phyloP scores from a whole-genome alignment of 2,888 invertebrate species.

The Drosophila leonis region DNA sequence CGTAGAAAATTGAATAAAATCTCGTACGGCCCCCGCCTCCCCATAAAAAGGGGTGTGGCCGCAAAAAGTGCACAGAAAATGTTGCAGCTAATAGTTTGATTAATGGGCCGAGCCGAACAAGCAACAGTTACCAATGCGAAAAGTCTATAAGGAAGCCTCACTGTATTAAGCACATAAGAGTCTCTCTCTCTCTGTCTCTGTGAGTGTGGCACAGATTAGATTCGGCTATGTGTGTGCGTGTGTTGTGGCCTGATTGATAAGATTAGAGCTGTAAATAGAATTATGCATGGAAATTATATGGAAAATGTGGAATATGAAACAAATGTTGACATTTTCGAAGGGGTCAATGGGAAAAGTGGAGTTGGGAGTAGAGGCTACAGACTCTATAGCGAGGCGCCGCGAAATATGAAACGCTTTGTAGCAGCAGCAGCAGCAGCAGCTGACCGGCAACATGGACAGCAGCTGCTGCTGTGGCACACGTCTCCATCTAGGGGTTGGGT shows the following conservation, averaged over 20 bases:
- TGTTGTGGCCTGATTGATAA: constrained; percentile 66
- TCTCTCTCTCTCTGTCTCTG: constrained; percentile 8
- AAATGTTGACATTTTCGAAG: constrained; percentile 70
- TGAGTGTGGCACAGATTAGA: constrained; percentile 50
- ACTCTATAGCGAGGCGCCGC: constrained; percentile 50
- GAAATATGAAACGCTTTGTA: constrained; percentile 63
- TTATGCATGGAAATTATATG: constrained; percentile 74
- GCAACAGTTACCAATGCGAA: constrained; percentile 46
- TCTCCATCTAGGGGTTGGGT: constrained; percentile 8
- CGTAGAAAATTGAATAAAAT: constrained; percentile 58
- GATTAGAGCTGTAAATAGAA: constrained; percentile 74
- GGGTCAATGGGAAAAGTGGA: not conserved
- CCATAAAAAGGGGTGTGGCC: constrained; percentile 76
- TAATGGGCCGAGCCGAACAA: constrained; percentile 81
- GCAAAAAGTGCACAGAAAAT: constrained; percentile 55
- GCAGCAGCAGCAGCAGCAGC: constrained; percentile 49
- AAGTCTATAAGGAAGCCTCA: constrained; percentile 10
- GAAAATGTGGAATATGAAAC: constrained; percentile 67
- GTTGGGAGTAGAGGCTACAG: not conserved
- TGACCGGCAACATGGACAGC: constrained; percentile 34
- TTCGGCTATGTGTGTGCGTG: constrained; percentile 18
- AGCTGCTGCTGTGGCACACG: constrained; percentile 25
- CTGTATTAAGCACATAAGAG: constrained; percentile 49
- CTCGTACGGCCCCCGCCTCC: constrained; percentile 8
- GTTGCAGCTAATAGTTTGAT: constrained; percentile 85